phyloP scores from a whole-genome alignment of 2,113 vertebrate species.

The Cnemophilus loriae region DNA sequence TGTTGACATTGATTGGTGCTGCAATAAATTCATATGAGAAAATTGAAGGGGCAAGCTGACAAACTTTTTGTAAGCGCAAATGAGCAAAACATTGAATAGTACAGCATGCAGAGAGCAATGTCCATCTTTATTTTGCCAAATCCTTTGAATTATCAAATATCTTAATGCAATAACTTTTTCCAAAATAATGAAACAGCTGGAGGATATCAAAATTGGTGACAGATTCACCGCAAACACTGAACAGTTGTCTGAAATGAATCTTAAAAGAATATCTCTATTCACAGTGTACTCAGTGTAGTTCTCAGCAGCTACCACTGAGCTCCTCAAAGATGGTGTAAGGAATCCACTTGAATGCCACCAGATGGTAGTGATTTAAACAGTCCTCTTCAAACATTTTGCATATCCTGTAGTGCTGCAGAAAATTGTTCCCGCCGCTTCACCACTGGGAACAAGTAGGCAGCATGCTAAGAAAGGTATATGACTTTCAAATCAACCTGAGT shows the following conservation, averaged over 20 bases:
- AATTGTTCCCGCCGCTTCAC: not conserved
- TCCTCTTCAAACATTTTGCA: not conserved
- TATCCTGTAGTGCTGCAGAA: not conserved
- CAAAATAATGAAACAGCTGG: not conserved
- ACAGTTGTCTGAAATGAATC: not conserved
- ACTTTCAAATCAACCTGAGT: slow-evolving; percentile 6
- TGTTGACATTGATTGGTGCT: not conserved
- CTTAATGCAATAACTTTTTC: not conserved
- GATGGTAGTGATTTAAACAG: slow-evolving; percentile 26
- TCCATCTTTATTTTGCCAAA: not conserved
- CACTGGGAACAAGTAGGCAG: slow-evolving; percentile 4
- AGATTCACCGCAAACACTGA: not conserved
- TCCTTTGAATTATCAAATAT: not conserved
- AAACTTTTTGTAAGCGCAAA: not conserved
- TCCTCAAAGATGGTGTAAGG: not conserved
- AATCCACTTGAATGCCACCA: not conserved
- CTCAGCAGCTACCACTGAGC: not conserved
- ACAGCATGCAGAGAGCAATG: not conserved
- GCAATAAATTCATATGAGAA: not conserved
- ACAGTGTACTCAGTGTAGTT: not conserved
- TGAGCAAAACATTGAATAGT: not conserved
- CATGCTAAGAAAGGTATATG: slow-evolving; percentile 10
- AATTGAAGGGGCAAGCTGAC: not conserved
- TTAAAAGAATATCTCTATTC: not conserved
- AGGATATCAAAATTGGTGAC: not conserved